Base-by-base conservation (phyloP, 2,888 invertebrate genomes). In the Euproctis similis region DNA sequence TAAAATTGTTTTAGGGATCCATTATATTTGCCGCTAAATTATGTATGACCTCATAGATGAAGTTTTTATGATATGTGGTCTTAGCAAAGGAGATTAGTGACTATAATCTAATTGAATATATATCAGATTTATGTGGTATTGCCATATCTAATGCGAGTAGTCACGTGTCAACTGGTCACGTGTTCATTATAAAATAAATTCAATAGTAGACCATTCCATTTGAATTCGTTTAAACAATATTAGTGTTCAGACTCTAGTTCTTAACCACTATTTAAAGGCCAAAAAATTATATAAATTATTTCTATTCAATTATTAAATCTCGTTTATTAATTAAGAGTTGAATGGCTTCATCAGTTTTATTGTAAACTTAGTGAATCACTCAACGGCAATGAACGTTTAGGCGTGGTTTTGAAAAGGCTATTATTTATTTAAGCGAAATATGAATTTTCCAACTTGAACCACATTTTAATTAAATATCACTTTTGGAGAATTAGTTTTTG, bases 1-100 rank as follows among this genome's bases (percentile, higher is more conserved):
- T 78, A 71, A 72, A 76, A 77, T 81, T 75, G 70, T 74, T 59
- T 64, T 54, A 46, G 71, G 72, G 73, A 66, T 4, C 61, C 51
- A 61, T 68, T 71, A 66, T 14, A 66, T 70, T 68, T 63, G 49
- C 60, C 29, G 50, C 53, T 46, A 56, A 63, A 72, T 74, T 67
- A 80, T 78, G 70, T 76, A 81, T 78, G 58, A 63, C 37, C 42
- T 39, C 39, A 41, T 53, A 69, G 72, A 80, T 77, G n/a, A n/a
- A n/a, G n/a, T n/a, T n/a, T n/a, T n/a, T n/a, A n/a, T n/a, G n/a
- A n/a, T n/a, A n/a, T n/a, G 72, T 59, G 57, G 51, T 53, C 40
- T 47, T 31, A 39, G 28, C 37, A 39, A 26, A 13, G 46, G 48
- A 71, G 74, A 78, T 78, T 78, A 77, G 59, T 42, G 53, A 48